phyloP scores from a whole-genome alignment of 53 echinoderm and acorn worm genomes.

The Arbacia lixula region DNA sequence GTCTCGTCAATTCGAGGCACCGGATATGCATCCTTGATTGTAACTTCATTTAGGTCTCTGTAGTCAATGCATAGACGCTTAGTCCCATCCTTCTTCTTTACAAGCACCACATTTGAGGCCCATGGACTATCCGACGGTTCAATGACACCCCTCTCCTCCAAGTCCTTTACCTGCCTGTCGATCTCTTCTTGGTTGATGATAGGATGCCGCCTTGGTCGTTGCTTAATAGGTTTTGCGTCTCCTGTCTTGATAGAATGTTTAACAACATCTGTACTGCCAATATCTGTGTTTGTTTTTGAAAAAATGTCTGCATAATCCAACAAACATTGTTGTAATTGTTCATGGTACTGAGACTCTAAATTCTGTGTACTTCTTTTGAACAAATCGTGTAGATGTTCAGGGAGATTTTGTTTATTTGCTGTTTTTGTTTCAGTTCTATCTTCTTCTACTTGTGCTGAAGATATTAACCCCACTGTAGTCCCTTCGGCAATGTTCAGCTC shows the following conservation, averaged over 20 bases:
- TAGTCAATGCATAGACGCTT: conserved; percentile 65
- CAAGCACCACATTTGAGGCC: too few species aligned
- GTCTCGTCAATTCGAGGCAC: conserved; percentile 58
- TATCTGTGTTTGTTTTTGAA: not conserved
- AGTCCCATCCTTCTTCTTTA: conserved; percentile 59
- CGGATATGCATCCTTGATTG: conserved; percentile 68
- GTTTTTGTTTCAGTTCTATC: not conserved
- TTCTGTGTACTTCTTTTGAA: conserved; percentile 3
- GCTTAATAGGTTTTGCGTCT: conserved; percentile 39
- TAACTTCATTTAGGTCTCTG: conserved; percentile 49
- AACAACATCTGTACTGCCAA: conserved; percentile 55
- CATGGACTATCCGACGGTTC: conserved; percentile 32
- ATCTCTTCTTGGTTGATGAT: conserved; percentile 48
- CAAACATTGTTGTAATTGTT: not conserved
- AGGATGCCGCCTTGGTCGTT: conserved; percentile 49
- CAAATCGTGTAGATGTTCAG: conserved; percentile 20
- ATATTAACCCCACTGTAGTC: not conserved
- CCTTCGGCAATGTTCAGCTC: conserved; percentile 2
- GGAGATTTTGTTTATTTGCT: not conserved
- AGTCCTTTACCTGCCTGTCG: too few species aligned
- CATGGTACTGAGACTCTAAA: not conserved
- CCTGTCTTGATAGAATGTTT: conserved; percentile 63
- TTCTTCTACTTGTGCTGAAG: conserved; percentile 15
- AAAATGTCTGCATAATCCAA: not conserved
- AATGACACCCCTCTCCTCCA: conserved; percentile 45